Evolutionary conservation across 2,888 invertebrate species (phyloP), one percentile per base, ranked within the genome.

Genomic region (Aspidiotus rigidus): DNA sequence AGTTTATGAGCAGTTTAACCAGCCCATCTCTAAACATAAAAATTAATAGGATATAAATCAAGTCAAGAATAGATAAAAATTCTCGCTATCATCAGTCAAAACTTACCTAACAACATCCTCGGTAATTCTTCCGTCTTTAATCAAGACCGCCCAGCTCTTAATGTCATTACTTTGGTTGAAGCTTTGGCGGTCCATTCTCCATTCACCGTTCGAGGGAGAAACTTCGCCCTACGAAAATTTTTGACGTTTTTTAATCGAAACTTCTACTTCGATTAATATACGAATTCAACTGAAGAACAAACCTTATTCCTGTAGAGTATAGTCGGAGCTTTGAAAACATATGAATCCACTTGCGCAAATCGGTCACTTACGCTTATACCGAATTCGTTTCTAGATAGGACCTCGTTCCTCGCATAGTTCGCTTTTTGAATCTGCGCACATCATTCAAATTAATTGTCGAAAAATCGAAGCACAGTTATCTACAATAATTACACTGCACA

Each of bases 291-390:
- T 49, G n/a, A 49, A 13, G 3, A 3, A 49, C 49, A 13, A 49
- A 49, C 49, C 10, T 49, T 49, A 49, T 49, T 44, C 49, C 79
- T 79, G 75, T 93, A 90, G 66, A 84, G 81, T 62, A 98, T 78
- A 61, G 75, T 77, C 0, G 98, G 98, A 0, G 97, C 82, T 1
- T 81, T 76, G 53, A 99, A 80, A 5, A 95, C 82, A 71, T 94
- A 85, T 0, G 92, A 95, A 0, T 81, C 79, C 0, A 96, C 86
- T 73, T 83, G 81, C 72, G 88, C 85, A 80, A 97, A 94, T 55
- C 85, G 78, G 40, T 83, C 81, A 2, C 83, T 82, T 44, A 98
- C 87, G 7, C 84, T 83, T 70, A 98, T 81, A 1, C 91, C 93
- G 79, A 98, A 98, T 73, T 88, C 86, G 75, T 83, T 83, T 28